A percentile compares a stretch with the other conserved stretches of the same genome.
Evolutionary conservation across 2,797 vertebrate genomes (phyloP).

Genomic region (Gymnoscopelus microlampas): DNA sequence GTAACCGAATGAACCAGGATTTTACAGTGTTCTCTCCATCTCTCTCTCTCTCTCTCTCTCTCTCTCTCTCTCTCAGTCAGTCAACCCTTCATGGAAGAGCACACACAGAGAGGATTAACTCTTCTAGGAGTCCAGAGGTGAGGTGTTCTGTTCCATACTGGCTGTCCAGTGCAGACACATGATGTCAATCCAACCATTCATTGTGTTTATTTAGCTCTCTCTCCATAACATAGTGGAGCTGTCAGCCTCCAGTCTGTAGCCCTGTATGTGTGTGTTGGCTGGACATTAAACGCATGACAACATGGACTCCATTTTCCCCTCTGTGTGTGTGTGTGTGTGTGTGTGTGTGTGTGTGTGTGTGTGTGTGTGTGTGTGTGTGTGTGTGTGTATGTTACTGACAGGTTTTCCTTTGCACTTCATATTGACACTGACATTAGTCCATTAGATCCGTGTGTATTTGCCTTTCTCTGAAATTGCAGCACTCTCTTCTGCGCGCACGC

Average conservation of each 20-base stretch:
- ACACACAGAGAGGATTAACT: not conserved
- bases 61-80: not conserved
- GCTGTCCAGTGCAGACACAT: slow-evolving; percentile 60
- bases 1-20: too few species aligned
- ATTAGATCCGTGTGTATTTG: slow-evolving; percentile 71
- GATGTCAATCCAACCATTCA: slow-evolving; percentile 75
- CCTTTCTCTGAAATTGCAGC: slow-evolving; percentile 60
- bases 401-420: slow-evolving; percentile 68
- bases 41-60: not conserved
- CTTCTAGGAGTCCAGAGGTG: slow-evolving; percentile 15
- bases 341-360: slow-evolving; percentile 16
- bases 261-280: slow-evolving; percentile 73
- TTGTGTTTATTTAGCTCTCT: slow-evolving; percentile 71
- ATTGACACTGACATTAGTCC: slow-evolving; percentile 72
- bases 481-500: slow-evolving; percentile 48
- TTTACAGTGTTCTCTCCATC: not conserved
- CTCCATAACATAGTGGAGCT: slow-evolving; percentile 68
- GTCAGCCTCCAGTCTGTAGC: slow-evolving; percentile 56
- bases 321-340: not conserved
- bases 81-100: not conserved
- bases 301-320: slow-evolving; percentile 65
- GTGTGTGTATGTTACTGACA: slow-evolving; percentile 54
- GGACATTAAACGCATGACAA: slow-evolving; percentile 63
- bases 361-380: slow-evolving; percentile 5
- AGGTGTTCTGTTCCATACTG: slow-evolving; percentile 24